These are phyloP conservation scores for Platichthys stellatus DNA, from an alignment of 2,113 vertebrate species.

Conservation along the genomic window DNA sequence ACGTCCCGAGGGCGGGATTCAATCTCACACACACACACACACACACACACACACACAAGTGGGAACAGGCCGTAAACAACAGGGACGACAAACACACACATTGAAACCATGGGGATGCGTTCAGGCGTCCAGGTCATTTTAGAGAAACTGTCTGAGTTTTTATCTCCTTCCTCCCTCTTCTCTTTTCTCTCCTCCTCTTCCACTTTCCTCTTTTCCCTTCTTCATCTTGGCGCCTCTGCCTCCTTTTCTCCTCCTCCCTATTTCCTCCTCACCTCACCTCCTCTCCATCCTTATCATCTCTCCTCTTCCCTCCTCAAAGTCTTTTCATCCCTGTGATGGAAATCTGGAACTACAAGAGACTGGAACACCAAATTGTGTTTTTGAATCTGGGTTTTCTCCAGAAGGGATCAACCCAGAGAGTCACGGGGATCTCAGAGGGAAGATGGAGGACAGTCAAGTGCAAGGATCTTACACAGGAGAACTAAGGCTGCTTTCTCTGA, in stretches of 20 bases:
- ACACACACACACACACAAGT: slow-evolving; percentile 1
- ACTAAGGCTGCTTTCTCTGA: too few relatives aligned
- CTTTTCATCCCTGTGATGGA: too few relatives aligned
- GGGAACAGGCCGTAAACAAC: not conserved
- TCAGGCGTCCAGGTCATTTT: not conserved
- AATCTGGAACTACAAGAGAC: too few relatives aligned
- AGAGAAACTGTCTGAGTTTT: too few relatives aligned
- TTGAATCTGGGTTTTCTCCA: too few relatives aligned
- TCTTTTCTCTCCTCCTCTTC: not conserved
- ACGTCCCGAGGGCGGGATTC: slow-evolving; percentile 58
- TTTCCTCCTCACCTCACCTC: not conserved
- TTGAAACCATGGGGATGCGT: slow-evolving; percentile 44
- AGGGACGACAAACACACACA: slow-evolving; percentile 22
- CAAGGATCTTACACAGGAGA: too few relatives aligned
- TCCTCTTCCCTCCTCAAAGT: too few relatives aligned
- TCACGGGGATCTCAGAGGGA: too few relatives aligned
- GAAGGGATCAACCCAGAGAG: too few relatives aligned
- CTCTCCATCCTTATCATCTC: not conserved
- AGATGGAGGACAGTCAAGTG: too few relatives aligned
- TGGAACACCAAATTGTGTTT: too few relatives aligned
- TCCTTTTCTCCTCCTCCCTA: not conserved
- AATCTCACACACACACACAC: slow-evolving; percentile 34
- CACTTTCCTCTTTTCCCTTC: not conserved
- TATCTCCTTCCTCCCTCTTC: not conserved
- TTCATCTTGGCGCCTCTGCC: not conserved